Percentiles rank a stretch among this genome's conserved stretches.
These are phyloP conservation scores for Microctonus aethiopoides DNA, from an alignment of 2,888 invertebrate species.

Conservation along the genomic window DNA sequence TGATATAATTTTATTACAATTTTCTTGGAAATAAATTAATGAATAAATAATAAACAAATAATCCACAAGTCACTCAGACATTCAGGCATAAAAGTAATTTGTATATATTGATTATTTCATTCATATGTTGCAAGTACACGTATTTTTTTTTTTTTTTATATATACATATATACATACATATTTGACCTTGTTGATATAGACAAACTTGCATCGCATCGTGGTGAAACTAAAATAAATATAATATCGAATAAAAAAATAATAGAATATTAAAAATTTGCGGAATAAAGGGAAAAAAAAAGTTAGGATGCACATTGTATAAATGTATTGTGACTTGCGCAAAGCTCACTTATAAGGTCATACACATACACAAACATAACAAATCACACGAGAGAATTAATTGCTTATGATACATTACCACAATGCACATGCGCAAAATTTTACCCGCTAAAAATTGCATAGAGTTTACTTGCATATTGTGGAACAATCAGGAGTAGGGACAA, in stretches of 20 bases:
- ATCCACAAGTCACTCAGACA: slow-evolving; percentile 33
- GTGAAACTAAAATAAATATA: slow-evolving; percentile 8
- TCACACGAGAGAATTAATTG: neutral
- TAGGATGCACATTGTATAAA: neutral
- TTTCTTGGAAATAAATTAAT: neutral
- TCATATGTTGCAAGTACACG: no score
- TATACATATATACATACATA: neutral
- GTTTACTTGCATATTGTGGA: neutral
- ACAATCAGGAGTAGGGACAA: no score
- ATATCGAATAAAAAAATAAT: neutral
- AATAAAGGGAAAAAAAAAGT: no score
- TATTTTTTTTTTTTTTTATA: no score
- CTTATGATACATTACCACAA: neutral
- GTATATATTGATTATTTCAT: neutral
- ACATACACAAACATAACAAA: neutral
- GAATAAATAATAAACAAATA: neutral
- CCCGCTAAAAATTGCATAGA: neutral
- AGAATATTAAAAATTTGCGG: neutral
- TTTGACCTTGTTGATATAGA: slow-evolving; percentile 21
- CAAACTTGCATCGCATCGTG: slow-evolving; percentile 6
- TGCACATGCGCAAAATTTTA: neutral
- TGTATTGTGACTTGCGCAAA: slow-evolving; percentile 20
- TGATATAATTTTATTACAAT: neutral
- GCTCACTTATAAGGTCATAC: slow-evolving; percentile 11
- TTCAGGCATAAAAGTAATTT: slow-evolving; percentile 19